Base-by-base conservation (phyloP, 1,140 invertebrate species). In the Aporrectodea caliginosa region DNA sequence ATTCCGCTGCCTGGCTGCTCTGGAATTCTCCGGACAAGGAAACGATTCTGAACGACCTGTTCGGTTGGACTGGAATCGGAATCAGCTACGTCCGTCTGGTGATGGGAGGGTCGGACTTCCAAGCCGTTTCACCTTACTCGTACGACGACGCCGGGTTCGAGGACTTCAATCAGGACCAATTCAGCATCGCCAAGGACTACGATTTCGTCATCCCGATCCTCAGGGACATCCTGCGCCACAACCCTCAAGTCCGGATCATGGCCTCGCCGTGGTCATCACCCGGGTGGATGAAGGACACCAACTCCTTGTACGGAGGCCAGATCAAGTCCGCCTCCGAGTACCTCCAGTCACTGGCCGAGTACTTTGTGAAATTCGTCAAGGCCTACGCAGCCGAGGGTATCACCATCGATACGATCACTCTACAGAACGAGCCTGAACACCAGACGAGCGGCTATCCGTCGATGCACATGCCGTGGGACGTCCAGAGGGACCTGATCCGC, bases 361-460 rank as follows among this genome's bases (percentile, higher is more conserved):
- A 83, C 69, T 83, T 83, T 70, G 75, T 83, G 0, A 81, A 82
- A 29, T 84, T 84, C 69, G 79, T 84, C 34, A 80, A 84, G 72
- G 83, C 77, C 27, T 84, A 83, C 33, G 35, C 78, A 76, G 72
- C 58, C 0, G 83, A 83, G 43, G 83, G 83, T 14, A 83, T 84
- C 22, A 32, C 69, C 1, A 83, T 84, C 16, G 77, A 82, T 22
- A 70, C 80, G 0, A 79, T 84, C 14, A 84, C 81, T 1, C 69
- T 84, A n/a, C 84, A 84, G 72, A 84, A 84, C 35, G 84, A 84
- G 58, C 84, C 84, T 1, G n/a, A 79, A 14, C 77, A 82, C 1
- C 35, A 72, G 2, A 74, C 71, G 2, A 73, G 81, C 30, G 77
- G 78, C 27, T 84, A 84, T 35, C 84, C 84, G 16, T 81, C 80